Conservation (phyloP, 2,113 vertebrate species). For the Cyphomyrus plagiostoma region DNA sequence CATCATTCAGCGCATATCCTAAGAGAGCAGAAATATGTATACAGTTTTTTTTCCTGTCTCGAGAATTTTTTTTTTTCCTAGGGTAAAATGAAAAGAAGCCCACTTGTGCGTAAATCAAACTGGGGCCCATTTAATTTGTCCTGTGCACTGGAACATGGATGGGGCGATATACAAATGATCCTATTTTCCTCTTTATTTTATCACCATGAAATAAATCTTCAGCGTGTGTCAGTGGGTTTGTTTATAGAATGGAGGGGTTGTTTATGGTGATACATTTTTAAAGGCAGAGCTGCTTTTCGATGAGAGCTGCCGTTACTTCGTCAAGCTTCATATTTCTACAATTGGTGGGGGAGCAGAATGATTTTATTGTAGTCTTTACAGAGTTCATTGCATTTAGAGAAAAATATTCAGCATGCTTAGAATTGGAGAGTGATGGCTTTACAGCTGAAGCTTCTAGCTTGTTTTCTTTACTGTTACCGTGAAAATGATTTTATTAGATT, state of each 20-base stretch:
- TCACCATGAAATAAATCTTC: conserved; percentile 39
- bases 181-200: conserved; percentile 34
- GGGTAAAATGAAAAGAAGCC: conserved; percentile 13
- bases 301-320: conserved; percentile 23
- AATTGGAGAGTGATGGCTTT: neutral
- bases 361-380: conserved; percentile 17
- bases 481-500: conserved; percentile 19
- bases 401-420: neutral
- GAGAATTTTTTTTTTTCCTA: neutral
- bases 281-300: conserved; percentile 15
- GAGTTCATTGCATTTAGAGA: conserved; percentile 8
- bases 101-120: conserved; percentile 33
- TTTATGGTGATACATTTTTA: conserved; percentile 20
- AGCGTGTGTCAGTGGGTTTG: conserved; percentile 15
- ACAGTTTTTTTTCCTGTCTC: neutral
- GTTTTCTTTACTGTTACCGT: neutral
- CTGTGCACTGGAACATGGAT: conserved; percentile 24
- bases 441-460: neutral
- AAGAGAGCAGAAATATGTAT: conserved; percentile 20
- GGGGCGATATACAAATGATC: conserved; percentile 32
- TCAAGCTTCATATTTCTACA: conserved; percentile 28
- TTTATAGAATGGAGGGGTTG: conserved; percentile 24
- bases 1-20: conserved; percentile 35
- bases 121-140: conserved; percentile 19
- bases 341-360: neutral